Evolutionary conservation across 2,797 vertebrate species (phyloP).

Genomic region (Psittacula echo): DNA sequence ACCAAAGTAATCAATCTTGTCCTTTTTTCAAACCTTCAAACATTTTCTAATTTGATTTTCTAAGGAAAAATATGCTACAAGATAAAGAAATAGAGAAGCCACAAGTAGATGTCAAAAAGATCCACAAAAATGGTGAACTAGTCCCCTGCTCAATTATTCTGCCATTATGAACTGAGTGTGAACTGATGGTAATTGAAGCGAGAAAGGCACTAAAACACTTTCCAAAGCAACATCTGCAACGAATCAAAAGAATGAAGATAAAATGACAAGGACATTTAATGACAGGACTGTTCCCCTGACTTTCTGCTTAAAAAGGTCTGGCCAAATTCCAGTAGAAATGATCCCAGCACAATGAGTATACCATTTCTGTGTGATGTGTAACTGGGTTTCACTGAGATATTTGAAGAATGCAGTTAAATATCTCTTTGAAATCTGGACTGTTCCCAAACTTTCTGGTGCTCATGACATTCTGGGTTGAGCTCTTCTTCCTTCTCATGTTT

Average conservation of each 20-base stretch:
- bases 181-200: constrained; percentile 57
- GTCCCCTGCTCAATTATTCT: constrained; percentile 51
- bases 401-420: constrained; percentile 72
- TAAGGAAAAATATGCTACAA: constrained; percentile 6
- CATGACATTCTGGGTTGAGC: not conserved
- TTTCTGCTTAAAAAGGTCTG: constrained; percentile 68
- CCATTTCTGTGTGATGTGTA: constrained; percentile 52
- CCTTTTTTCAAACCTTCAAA: constrained; percentile 30
- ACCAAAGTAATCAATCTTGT: constrained; percentile 5
- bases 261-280: constrained; percentile 71
- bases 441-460: constrained; percentile 40
- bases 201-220: constrained; percentile 52
- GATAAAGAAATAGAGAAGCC: constrained; percentile 23
- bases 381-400: constrained; percentile 60
- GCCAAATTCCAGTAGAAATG: constrained; percentile 61
- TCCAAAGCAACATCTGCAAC: constrained; percentile 69
- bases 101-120: constrained; percentile 41
- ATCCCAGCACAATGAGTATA: constrained; percentile 45
- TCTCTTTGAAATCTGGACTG: constrained; percentile 66
- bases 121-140: not conserved
- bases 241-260: constrained; percentile 70
- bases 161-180: constrained; percentile 42
- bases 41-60: constrained; percentile 19
- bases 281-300: constrained; percentile 48
- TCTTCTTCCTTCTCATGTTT: constrained; percentile 24